These are phyloP conservation scores for Peromyscus aztecus DNA, from an alignment of 2,797 vertebrate genomes.

Conservation along the genomic window DNA sequence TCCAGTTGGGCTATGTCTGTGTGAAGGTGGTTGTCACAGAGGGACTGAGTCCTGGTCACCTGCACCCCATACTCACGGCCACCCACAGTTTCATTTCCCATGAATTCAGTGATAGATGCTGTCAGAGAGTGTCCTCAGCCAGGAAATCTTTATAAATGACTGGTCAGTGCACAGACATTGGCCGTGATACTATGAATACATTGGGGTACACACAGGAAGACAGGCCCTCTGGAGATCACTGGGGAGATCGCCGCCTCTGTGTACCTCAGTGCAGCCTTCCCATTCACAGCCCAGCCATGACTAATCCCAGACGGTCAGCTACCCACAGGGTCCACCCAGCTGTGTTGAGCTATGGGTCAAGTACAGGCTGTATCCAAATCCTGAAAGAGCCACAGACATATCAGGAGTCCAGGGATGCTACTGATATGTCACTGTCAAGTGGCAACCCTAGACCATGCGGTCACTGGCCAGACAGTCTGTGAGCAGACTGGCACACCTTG, in stretches of 20 bases:
- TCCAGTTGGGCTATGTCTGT: neutral
- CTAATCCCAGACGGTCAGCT: too few species aligned
- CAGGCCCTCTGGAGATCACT: accelerated
- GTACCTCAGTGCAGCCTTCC: accelerated
- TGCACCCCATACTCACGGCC: neutral
- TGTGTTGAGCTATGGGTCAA: accelerated
- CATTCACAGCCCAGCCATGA: neutral
- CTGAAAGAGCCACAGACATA: neutral
- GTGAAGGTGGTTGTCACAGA: neutral
- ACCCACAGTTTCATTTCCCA: neutral
- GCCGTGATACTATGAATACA: neutral
- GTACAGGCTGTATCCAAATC: accelerated
- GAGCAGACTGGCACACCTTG: accelerated
- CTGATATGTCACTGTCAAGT: neutral
- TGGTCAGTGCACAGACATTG: neutral
- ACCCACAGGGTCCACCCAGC: accelerated
- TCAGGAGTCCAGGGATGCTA: neutral
- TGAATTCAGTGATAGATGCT: neutral
- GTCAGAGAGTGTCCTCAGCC: neutral
- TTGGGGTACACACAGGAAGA: too few species aligned
- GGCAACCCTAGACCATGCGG: accelerated
- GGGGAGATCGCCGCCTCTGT: neutral
- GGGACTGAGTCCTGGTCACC: too few species aligned
- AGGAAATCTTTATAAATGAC: neutral
- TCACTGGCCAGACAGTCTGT: too few species aligned